phyloP scores from a whole-genome alignment of 2,888 invertebrate genomes.

The Augiades crinisus region DNA sequence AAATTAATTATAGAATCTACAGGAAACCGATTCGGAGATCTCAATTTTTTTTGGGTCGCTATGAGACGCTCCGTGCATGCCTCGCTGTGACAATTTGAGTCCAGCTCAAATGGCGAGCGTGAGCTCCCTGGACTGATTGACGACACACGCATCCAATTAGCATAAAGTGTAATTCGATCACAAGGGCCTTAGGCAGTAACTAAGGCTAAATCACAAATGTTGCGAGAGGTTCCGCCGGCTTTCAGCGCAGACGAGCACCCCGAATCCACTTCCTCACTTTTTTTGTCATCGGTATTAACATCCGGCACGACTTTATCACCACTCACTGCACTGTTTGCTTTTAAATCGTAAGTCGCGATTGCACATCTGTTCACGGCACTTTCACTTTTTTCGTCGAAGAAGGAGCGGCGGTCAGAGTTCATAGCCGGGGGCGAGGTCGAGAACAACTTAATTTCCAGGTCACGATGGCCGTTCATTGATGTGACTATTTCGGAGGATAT shows the following conservation, averaged over 20 bases:
- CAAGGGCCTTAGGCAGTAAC: conserved; percentile 73
- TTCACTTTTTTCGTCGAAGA: conserved; percentile 76
- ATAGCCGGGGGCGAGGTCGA: conserved; percentile 81
- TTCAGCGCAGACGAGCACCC: conserved; percentile 57
- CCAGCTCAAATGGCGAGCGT: conserved; percentile 78
- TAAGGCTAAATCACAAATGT: conserved; percentile 80
- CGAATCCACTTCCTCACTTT: conserved; percentile 63
- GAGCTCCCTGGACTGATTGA: conserved; percentile 57
- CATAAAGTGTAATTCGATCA: conserved; percentile 49
- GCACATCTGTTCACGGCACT: conserved; percentile 72
- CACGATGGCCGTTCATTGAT: conserved; percentile 88
- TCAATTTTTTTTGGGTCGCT: conserved; percentile 67
- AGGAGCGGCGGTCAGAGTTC: conserved; percentile 68
- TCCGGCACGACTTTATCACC: conserved; percentile 59
- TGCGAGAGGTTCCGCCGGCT: conserved; percentile 59
- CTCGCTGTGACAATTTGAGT: conserved; percentile 76
- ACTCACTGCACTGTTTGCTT: conserved; percentile 71
- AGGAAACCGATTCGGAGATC: conserved; percentile 81
- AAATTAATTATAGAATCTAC: conserved; percentile 79
- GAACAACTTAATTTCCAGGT: conserved; percentile 90
- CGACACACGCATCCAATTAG: conserved; percentile 57
- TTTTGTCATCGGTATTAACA: conserved; percentile 55
- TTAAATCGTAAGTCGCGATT: conserved; percentile 57
- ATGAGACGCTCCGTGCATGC: conserved; percentile 71
- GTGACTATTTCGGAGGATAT: conserved; percentile 90